Percentiles rank a stretch among this genome's conserved stretches.
Conservation (phyloP, 2,797 vertebrate genomes). For the Pangasius djambal region DNA sequence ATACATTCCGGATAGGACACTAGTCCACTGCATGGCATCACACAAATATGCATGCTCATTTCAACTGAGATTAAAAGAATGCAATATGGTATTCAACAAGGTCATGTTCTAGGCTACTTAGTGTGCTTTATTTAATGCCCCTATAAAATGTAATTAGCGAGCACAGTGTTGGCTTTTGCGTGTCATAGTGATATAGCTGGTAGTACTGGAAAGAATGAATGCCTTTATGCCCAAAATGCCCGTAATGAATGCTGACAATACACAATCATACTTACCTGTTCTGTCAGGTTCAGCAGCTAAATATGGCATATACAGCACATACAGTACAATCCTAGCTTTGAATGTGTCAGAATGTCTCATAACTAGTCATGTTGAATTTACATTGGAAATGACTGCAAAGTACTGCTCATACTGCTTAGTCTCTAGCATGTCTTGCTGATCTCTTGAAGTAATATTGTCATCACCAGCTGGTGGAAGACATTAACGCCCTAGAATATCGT, state of each 20-base stretch:
- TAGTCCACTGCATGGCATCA: not conserved
- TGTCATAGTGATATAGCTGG: not conserved
- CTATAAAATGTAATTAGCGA: not conserved
- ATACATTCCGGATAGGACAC: not conserved
- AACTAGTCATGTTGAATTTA: not conserved
- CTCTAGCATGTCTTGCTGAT: not conserved
- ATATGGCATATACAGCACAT: not conserved
- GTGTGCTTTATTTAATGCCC: not conserved
- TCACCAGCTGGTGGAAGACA: not conserved
- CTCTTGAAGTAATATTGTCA: not conserved
- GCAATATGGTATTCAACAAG: not conserved
- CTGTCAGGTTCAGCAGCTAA: not conserved
- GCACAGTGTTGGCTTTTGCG: not conserved
- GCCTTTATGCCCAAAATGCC: too few relatives aligned
- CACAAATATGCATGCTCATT: not conserved
- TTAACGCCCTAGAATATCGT: not conserved
- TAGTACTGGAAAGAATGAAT: not conserved
- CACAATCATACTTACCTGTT: not conserved
- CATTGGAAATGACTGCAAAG: not conserved
- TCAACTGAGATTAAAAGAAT: not conserved
- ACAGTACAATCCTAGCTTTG: too few relatives aligned
- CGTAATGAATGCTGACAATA: not conserved
- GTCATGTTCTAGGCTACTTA: not conserved
- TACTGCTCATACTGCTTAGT: not conserved
- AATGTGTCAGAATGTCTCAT: not conserved